phyloP scores from a whole-genome alignment of 2,797 vertebrate genomes.

The Microhierax caerulescens region DNA sequence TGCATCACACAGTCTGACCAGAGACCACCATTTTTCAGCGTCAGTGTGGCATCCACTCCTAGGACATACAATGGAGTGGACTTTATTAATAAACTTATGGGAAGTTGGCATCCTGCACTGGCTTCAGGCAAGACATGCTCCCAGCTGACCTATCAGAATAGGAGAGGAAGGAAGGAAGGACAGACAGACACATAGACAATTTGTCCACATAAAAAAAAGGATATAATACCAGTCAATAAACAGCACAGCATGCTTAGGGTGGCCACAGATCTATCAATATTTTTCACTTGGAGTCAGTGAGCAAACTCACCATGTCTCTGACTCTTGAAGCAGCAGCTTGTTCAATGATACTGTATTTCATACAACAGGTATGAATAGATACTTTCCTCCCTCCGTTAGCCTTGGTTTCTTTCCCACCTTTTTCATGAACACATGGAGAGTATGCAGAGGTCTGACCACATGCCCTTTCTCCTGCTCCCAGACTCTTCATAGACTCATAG shows the following conservation, averaged over 20 bases:
- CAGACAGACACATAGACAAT: neutral
- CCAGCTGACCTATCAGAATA: neutral
- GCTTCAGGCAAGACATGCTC: neutral
- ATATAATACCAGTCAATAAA: neutral
- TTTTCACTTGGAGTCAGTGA: neutral
- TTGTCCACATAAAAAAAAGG: neutral
- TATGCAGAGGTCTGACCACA: neutral
- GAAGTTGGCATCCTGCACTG: neutral
- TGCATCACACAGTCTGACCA: neutral
- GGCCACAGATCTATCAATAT: neutral
- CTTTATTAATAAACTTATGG: neutral
- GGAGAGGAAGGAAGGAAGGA: neutral
- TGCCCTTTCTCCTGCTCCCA: neutral
- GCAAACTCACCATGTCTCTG: neutral
- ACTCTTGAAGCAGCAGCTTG: neutral
- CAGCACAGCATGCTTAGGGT: neutral
- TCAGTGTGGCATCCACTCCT: neutral
- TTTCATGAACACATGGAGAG: neutral
- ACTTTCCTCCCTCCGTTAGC: neutral
- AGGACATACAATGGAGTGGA: neutral
- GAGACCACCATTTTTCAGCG: neutral
- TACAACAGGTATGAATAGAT: neutral
- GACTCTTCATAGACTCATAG: neutral
- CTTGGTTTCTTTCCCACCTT: neutral
- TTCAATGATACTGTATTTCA: neutral